These are phyloP conservation scores for Aotus griseimembra DNA, from an alignment of 2,797 vertebrate genomes.

Conservation along the genomic window DNA sequence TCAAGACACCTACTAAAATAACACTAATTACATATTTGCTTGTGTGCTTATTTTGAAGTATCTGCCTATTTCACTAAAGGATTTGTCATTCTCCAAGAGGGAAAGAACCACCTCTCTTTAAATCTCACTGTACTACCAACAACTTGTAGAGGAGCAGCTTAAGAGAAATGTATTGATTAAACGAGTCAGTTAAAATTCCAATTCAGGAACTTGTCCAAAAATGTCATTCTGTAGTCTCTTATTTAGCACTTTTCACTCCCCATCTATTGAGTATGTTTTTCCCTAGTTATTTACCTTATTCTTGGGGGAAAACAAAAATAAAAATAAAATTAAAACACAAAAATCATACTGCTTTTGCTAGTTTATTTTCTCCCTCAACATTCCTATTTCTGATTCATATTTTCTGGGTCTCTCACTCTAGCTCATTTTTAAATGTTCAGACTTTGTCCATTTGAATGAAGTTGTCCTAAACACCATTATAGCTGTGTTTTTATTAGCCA, in stretches of 20 bases:
- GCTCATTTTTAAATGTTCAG: not conserved
- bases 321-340: not conserved
- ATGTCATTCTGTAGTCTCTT: not conserved
- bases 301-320: not conserved
- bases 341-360: not conserved
- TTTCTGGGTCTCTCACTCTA: not conserved
- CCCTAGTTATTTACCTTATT: not conserved
- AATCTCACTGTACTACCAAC: not conserved
- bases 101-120: not conserved
- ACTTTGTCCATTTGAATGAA: not conserved
- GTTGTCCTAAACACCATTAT: not conserved
- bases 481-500: not conserved
- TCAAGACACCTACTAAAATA: not conserved
- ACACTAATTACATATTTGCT: not conserved
- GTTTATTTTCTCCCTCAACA: not conserved
- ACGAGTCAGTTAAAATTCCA: not conserved
- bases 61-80: not conserved
- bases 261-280: not conserved
- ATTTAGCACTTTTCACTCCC: not conserved
- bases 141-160: not conserved
- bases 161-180: not conserved
- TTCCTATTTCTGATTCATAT: not conserved
- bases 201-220: not conserved
- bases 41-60: not conserved
- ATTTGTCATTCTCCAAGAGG: not conserved